A percentile compares a stretch with the other conserved stretches of the same genome.
Conservation (phyloP, 2,888 invertebrate species). For the Eumerus sabulonum region DNA sequence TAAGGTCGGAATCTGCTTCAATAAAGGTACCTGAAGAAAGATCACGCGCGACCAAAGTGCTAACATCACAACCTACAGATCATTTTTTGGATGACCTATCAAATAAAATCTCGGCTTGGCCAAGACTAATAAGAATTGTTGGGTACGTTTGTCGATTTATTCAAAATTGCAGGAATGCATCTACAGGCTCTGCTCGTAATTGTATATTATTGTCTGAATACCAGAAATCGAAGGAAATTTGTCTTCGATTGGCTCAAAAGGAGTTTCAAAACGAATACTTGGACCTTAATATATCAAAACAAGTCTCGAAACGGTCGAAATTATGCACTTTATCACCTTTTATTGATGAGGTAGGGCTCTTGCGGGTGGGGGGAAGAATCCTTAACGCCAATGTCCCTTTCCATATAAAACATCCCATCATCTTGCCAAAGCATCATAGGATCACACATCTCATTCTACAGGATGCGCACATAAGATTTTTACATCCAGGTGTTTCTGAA, state of each 20-base stretch:
- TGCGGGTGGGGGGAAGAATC: conserved; percentile 13
- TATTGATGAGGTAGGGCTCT: conserved; percentile 4
- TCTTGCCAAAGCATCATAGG: neutral
- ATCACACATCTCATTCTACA: neutral
- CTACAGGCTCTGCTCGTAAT: no score
- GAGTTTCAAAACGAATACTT: conserved; percentile 3
- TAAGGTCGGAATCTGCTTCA: neutral
- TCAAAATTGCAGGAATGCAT: neutral
- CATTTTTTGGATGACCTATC: neutral
- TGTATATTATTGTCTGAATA: neutral
- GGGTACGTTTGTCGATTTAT: neutral
- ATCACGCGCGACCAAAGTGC: no score
- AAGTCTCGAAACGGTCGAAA: neutral
- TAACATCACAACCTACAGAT: no score
- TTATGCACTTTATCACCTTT: conserved; percentile 1
- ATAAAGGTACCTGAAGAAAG: conserved; percentile 7
- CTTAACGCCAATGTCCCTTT: neutral
- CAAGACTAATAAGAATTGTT: conserved; percentile 1
- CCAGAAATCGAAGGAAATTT: neutral
- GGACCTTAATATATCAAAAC: neutral
- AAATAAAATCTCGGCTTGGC: conserved; percentile 17
- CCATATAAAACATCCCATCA: conserved; percentile 12
- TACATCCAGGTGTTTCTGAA: conserved; percentile 19
- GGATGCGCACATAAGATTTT: no score
- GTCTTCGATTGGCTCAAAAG: conserved; percentile 4